Conservation (phyloP, 2,888 invertebrate genomes). For the Dascillus cervinus region DNA sequence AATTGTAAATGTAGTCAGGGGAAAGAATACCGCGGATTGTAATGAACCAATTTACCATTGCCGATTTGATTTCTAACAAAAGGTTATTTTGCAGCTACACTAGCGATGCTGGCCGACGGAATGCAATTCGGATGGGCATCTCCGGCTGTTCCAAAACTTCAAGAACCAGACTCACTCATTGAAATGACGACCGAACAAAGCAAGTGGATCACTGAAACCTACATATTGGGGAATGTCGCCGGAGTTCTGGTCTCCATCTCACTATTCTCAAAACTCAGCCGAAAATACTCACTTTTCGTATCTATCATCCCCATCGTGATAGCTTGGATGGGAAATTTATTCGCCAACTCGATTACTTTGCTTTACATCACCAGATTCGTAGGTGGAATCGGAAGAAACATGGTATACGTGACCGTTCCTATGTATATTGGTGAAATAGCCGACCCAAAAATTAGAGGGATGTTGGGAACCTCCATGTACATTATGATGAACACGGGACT, state of each 20-base stretch:
- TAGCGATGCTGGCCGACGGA: constrained; percentile 16
- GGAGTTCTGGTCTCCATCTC: constrained; percentile 15
- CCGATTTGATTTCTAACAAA: too few relatives aligned
- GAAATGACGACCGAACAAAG: constrained; percentile 22
- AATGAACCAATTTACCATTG: too few relatives aligned
- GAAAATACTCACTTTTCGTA: constrained; percentile 16
- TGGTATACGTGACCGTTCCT: constrained; percentile 14
- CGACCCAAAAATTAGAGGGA: constrained; percentile 18
- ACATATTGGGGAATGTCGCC: constrained; percentile 14
- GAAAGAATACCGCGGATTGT: too few relatives aligned
- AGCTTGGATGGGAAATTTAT: constrained; percentile 15
- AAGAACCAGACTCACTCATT: constrained; percentile 30
- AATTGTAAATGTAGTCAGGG: too few relatives aligned
- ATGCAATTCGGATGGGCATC: constrained; percentile 41
- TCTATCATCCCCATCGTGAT: constrained; percentile 12
- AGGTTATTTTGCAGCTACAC: constrained; percentile 8
- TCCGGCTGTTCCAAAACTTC: constrained; percentile 36
- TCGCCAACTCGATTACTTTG: constrained; percentile 6
- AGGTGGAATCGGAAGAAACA: constrained; percentile 14
- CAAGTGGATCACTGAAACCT: constrained; percentile 14
- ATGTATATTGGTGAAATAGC: constrained; percentile 23
- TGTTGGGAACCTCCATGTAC: constrained; percentile 17
- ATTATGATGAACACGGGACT: constrained; percentile 19
- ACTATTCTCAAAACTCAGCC: constrained; percentile 16
- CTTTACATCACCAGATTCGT: constrained; percentile 14